A percentile compares a stretch with the other conserved stretches of the same genome.
Conservation (phyloP, 2,113 vertebrate genomes). For the Tringa solitaria region DNA sequence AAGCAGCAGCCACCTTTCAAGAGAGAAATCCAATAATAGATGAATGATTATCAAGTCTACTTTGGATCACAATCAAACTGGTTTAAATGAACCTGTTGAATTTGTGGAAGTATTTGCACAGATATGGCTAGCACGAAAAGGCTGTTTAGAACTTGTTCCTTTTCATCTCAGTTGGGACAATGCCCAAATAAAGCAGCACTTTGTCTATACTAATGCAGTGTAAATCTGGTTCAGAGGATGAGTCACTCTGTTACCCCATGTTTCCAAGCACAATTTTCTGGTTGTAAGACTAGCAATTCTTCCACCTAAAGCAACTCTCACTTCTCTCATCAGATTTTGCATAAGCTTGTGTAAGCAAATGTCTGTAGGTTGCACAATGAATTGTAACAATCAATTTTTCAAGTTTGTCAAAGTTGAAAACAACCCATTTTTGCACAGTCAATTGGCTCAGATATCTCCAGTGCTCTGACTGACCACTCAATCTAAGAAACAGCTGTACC, state of each 20-base stretch:
- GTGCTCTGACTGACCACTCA: not conserved
- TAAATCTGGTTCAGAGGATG: not conserved
- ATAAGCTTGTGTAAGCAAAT: not conserved
- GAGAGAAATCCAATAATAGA: not conserved
- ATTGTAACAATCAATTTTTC: not conserved
- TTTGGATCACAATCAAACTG: not conserved
- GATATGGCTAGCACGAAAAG: fast-evolving
- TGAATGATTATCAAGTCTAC: not conserved
- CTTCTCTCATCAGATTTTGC: not conserved
- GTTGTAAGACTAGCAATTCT: not conserved
- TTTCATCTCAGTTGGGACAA: not conserved
- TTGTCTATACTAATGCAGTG: not conserved
- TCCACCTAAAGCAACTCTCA: not conserved
- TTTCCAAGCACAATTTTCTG: not conserved
- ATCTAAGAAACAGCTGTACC: not conserved
- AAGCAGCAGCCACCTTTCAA: not conserved
- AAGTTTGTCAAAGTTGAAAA: not conserved
- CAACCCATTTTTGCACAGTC: not conserved
- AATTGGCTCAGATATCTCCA: not conserved
- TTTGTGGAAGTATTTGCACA: not conserved
- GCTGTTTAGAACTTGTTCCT: not conserved
- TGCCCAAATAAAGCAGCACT: not conserved
- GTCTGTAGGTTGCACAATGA: not conserved
- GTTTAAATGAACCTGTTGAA: not conserved
- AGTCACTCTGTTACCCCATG: not conserved